Conservation (phyloP, 2,113 vertebrate species). For the Mohoua ochrocephala region DNA sequence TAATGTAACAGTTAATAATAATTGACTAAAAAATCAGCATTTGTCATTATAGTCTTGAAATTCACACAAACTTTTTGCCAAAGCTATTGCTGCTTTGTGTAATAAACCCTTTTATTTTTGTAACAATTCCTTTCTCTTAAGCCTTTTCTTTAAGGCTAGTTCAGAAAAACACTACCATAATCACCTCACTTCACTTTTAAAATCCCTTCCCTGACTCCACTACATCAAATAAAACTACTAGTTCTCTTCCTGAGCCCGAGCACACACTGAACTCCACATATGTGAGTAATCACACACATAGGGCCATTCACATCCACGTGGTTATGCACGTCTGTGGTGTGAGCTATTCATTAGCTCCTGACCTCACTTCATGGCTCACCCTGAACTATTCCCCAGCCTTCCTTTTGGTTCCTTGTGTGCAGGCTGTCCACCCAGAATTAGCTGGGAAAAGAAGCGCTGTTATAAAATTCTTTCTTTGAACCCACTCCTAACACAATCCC, state of each 20-base stretch:
- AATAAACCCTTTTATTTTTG: not conserved
- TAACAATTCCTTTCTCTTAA: not conserved
- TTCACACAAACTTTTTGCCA: not conserved
- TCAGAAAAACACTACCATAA: not conserved
- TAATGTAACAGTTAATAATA: not conserved
- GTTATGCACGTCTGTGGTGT: not conserved
- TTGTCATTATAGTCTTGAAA: not conserved
- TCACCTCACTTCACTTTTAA: not conserved
- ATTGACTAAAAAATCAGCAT: not conserved
- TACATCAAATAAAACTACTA: slow-evolving; percentile 1
- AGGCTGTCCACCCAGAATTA: not conserved
- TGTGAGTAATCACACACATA: not conserved
- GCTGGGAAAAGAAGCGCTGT: not conserved
- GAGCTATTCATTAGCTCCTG: slow-evolving; percentile 21
- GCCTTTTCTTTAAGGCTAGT: not conserved
- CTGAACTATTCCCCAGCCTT: not conserved
- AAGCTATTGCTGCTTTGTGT: not conserved
- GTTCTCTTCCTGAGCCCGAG: not conserved
- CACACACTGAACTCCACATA: not conserved
- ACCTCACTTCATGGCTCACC: not conserved
- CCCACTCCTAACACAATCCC: not conserved
- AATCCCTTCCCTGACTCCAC: not conserved
- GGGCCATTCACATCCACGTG: not conserved
- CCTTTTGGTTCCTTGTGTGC: not conserved
- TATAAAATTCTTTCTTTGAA: slow-evolving; percentile 19